Percentiles rank a stretch among this genome's conserved stretches.
These are phyloP conservation scores for Ophioninae sp. DNA, from an alignment of 2,888 invertebrate genomes.

Conservation along the genomic window DNA sequence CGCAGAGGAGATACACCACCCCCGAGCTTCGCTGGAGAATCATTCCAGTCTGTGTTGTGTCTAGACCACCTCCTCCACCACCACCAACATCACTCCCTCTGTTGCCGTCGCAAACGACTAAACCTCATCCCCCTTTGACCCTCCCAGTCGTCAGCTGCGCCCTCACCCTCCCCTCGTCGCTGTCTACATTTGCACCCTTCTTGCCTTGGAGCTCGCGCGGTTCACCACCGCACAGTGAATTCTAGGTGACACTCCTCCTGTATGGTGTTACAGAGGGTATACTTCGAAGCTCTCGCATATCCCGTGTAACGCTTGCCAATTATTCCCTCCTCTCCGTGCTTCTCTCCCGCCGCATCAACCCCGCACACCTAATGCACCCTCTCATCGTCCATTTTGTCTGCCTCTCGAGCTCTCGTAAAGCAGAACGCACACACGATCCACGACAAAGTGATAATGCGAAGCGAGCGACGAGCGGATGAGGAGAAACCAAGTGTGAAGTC, in stretches of 20 bases:
- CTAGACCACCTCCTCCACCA: conserved; percentile 73
- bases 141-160: conserved; percentile 61
- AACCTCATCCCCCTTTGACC: conserved; percentile 58
- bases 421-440: conserved; percentile 8
- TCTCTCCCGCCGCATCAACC: conserved; percentile 34
- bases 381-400: conserved; percentile 40
- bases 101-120: conserved; percentile 58
- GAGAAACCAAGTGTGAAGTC: conserved; percentile 4
- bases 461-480: not conserved
- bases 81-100: conserved; percentile 51
- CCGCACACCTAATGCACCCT: conserved; percentile 47
- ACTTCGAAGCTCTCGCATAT: conserved; percentile 23
- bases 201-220: conserved; percentile 17
- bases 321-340: conserved; percentile 58
- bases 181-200: conserved; percentile 33
- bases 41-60: conserved; percentile 76
- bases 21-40: conserved; percentile 48
- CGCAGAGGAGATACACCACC: conserved; percentile 64
- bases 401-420: conserved; percentile 40
- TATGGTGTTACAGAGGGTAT: conserved; percentile 19
- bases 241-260: conserved; percentile 20
- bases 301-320: conserved; percentile 64
- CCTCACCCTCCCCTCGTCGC: conserved; percentile 46
- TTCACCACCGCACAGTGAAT: conserved; percentile 21
- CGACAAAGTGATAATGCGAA: conserved; percentile 18